Conservation (phyloP, 2,113 vertebrate species). For the Dicentrarchus labrax region DNA sequence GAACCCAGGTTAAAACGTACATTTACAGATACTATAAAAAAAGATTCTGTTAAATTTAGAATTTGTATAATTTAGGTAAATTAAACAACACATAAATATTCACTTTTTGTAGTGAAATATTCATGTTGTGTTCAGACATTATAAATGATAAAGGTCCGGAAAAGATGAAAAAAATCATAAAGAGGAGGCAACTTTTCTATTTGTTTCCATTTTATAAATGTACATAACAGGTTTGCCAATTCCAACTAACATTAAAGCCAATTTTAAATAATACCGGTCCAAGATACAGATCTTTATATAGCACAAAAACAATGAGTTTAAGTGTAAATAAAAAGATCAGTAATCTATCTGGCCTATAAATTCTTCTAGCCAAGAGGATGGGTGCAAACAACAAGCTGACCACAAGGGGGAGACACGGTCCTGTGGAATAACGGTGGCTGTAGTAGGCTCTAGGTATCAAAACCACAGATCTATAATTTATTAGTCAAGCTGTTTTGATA, state of each 20-base stretch:
- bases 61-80: neutral
- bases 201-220: neutral
- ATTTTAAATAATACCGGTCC: too few relatives aligned
- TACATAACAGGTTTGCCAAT: too few relatives aligned
- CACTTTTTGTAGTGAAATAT: neutral
- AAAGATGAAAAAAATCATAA: neutral
- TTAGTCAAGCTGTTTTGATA: slow-evolving; percentile 50
- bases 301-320: too few relatives aligned
- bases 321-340: too few relatives aligned
- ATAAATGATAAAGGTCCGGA: neutral
- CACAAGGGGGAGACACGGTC: slow-evolving; percentile 43
- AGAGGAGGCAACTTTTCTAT: neutral
- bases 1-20: too few relatives aligned
- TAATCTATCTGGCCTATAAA: neutral
- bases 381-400: slow-evolving; percentile 14
- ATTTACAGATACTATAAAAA: neutral
- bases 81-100: neutral
- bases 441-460: neutral
- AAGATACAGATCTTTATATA: too few relatives aligned
- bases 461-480: slow-evolving; percentile 60
- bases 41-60: neutral
- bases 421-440: neutral
- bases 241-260: too few relatives aligned
- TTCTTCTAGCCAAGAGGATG: neutral
- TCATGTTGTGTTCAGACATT: neutral